Conservation (phyloP, 2,113 vertebrate genomes). For the Aphelocoma coerulescens region DNA sequence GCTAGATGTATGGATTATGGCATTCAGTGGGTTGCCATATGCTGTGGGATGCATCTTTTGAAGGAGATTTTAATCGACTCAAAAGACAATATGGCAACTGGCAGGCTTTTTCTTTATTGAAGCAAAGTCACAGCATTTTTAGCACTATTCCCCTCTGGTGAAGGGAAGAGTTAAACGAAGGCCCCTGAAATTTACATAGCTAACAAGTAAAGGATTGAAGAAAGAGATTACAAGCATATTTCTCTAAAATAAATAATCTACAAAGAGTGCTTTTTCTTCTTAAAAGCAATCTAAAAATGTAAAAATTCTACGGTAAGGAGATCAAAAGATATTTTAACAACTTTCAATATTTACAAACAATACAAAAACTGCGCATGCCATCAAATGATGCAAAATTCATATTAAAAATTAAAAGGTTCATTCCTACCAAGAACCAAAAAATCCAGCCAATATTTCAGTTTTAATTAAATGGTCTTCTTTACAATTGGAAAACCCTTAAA, state of each 20-base stretch:
- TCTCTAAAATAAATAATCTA: conserved; percentile 92
- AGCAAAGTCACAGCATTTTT: conserved; percentile 65
- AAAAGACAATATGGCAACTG: conserved; percentile 52
- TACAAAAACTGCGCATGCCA: conserved; percentile 80
- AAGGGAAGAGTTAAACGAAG: conserved; percentile 60
- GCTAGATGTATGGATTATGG: neutral
- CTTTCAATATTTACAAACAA: conserved; percentile 83
- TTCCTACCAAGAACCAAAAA: conserved; percentile 62
- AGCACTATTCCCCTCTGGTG: conserved; percentile 39
- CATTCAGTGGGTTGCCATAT: conserved; percentile 11
- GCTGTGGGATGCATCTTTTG: neutral
- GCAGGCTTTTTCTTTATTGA: conserved; percentile 66
- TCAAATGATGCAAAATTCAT: conserved; percentile 69
- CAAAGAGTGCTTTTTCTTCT: conserved; percentile 70
- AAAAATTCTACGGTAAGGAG: conserved; percentile 79
- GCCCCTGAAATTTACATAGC: conserved; percentile 67
- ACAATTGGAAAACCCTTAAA: conserved; percentile 66
- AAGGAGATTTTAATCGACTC: conserved; percentile 30
- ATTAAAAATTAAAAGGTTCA: conserved; percentile 74
- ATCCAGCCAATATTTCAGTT: conserved; percentile 40
- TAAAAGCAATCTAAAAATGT: conserved; percentile 76
- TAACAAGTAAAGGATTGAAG: conserved; percentile 58
- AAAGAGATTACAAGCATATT: conserved; percentile 60
- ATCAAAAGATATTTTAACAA: conserved; percentile 80
- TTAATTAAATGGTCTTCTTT: conserved; percentile 66